Conservation (phyloP, 2,888 invertebrate species). For the Drosophila cognata region DNA sequence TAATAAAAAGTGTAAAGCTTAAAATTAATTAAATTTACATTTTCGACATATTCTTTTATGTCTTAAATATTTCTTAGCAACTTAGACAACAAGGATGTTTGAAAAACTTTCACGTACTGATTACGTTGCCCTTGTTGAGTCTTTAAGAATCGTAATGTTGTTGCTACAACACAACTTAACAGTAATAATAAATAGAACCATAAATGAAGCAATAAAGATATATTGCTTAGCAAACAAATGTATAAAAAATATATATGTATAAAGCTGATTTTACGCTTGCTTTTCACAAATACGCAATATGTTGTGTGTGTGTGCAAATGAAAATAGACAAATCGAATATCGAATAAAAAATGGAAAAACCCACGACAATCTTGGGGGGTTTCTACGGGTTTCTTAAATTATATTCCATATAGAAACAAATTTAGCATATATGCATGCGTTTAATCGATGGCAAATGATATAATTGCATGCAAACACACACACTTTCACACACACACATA, state of each 20-base stretch:
- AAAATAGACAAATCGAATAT: slow-evolving; percentile 6
- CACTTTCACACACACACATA: slow-evolving; percentile 40
- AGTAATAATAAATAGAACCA: slow-evolving; percentile 28
- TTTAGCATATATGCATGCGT: slow-evolving; percentile 63
- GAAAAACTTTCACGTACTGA: not conserved
- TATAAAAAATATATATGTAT: slow-evolving; percentile 21
- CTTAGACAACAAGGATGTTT: not conserved
- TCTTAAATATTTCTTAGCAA: not conserved
- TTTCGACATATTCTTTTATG: not conserved
- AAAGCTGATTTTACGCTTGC: not conserved
- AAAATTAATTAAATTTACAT: not conserved
- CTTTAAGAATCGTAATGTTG: slow-evolving; percentile 12
- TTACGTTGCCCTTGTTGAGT: not conserved
- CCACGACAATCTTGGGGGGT: not conserved
- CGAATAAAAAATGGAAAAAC: slow-evolving; percentile 5
- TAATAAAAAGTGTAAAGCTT: not conserved
- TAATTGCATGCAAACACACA: slow-evolving; percentile 68
- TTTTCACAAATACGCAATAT: slow-evolving; percentile 25
- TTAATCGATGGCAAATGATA: slow-evolving; percentile 76
- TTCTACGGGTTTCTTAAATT: not conserved
- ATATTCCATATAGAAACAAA: slow-evolving; percentile 4
- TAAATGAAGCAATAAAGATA: slow-evolving; percentile 28
- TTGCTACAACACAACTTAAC: slow-evolving; percentile 12
- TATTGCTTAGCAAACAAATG: slow-evolving; percentile 1
- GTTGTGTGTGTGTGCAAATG: slow-evolving; percentile 37